phyloP scores from a whole-genome alignment of 2,113 vertebrate genomes.

The Myocastor coypus region DNA sequence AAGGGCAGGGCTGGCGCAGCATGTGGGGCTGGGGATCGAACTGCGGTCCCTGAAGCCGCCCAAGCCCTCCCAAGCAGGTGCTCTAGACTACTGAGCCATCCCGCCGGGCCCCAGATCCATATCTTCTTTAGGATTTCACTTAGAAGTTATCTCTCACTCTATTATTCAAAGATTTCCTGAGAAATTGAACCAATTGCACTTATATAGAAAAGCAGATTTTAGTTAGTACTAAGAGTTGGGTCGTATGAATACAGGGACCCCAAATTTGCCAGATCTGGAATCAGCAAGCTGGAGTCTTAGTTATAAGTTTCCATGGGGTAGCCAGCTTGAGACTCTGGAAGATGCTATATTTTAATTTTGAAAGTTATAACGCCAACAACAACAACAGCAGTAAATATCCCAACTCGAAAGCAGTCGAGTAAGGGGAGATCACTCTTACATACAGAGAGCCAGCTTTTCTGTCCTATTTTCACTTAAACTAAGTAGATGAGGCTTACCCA shows the following conservation, averaged over 20 bases:
- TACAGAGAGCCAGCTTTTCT: neutral
- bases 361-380: neutral
- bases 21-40: no score
- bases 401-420: neutral
- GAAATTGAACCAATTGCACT: neutral
- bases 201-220: neutral
- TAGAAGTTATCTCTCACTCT: neutral
- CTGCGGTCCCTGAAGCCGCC: no score
- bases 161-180: neutral
- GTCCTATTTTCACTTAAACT: neutral
- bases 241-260: neutral
- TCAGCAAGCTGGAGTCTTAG: neutral
- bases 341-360: neutral
- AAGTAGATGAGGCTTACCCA: neutral
- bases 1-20: no score
- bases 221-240: neutral
- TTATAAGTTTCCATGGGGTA: neutral
- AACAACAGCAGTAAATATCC: neutral
- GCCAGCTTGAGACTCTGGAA: neutral
- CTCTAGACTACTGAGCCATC: no score
- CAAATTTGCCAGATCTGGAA: neutral
- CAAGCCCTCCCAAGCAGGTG: no score
- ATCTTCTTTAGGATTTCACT: neutral
- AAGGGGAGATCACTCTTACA: neutral
- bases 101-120: no score